A percentile compares a stretch with the other conserved stretches of the same genome.
Conservation (phyloP, 2,888 invertebrate genomes). For the Caenorhabditis auriculariae region DNA sequence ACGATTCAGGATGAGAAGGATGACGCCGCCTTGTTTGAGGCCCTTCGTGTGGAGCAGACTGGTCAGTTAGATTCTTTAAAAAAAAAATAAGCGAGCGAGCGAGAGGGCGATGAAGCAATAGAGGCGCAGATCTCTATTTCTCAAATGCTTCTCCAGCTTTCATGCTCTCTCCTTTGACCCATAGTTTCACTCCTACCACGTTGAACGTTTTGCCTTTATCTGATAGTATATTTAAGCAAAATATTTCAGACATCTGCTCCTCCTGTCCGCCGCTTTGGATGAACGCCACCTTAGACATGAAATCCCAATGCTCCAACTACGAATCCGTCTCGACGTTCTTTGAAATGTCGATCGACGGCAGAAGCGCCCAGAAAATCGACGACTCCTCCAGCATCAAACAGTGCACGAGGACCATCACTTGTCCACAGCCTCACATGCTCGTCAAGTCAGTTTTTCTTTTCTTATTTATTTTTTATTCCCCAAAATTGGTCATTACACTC, state of each 20-base stretch:
- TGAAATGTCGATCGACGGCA: conserved; percentile 24
- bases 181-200: too few relatives aligned
- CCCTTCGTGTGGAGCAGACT: conserved; percentile 17
- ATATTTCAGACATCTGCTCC: conserved; percentile 31
- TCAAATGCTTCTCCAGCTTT: too few relatives aligned
- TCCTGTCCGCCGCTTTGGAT: conserved; percentile 30
- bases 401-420: conserved; percentile 29
- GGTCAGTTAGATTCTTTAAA: too few relatives aligned
- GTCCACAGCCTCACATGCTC: conserved; percentile 34
- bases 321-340: conserved; percentile 30
- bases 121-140: too few relatives aligned
- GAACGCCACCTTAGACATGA: conserved; percentile 14
- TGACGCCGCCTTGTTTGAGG: conserved; percentile 18
- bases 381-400: conserved; percentile 11
- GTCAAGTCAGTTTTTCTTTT: conserved; percentile 21
- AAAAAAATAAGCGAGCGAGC: too few relatives aligned
- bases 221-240: too few relatives aligned
- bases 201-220: too few relatives aligned
- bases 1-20: background rate
- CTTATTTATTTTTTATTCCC: too few relatives aligned
- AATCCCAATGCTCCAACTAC: conserved; percentile 26
- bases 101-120: too few relatives aligned
- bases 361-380: conserved; percentile 12
- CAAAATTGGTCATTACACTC: too few relatives aligned
- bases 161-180: too few relatives aligned